Evolutionary conservation across 2,888 invertebrate species (phyloP).

Genomic region (Palloptera scutellata): DNA sequence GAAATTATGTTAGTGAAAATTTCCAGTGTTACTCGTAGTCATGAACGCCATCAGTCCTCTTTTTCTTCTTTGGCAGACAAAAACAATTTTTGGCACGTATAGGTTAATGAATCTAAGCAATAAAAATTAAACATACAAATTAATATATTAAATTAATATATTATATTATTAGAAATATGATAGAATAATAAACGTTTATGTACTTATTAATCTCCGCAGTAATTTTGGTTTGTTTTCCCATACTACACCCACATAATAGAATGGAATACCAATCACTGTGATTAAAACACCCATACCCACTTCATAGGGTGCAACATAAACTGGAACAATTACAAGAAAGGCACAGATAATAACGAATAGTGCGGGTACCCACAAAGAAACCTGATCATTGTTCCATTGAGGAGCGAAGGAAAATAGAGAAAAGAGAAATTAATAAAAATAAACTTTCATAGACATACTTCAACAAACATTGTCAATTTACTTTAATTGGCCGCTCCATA

Average conservation of each 20-base stretch:
- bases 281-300: slow-evolving; percentile 81
- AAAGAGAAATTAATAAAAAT: slow-evolving; percentile 9
- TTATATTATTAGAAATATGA: background rate
- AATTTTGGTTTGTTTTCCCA: slow-evolving; percentile 73
- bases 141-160: background rate
- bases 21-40: background rate
- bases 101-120: slow-evolving; percentile 53
- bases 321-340: slow-evolving; percentile 81
- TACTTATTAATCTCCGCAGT: slow-evolving; percentile 71
- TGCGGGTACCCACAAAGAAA: slow-evolving; percentile 77
- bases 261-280: slow-evolving; percentile 83
- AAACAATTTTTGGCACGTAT: slow-evolving; percentile 68
- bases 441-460: background rate
- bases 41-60: slow-evolving; percentile 52
- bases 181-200: slow-evolving; percentile 39
- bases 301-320: slow-evolving; percentile 80
- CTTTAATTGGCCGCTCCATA: slow-evolving; percentile 85
- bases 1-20: too few species aligned
- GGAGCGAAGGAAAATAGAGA: slow-evolving; percentile 21
- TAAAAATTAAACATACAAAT: slow-evolving; percentile 3
- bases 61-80: slow-evolving; percentile 80
- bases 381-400: slow-evolving; percentile 65
- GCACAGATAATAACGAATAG: slow-evolving; percentile 78
- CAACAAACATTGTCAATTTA: slow-evolving; percentile 57
- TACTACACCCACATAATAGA: slow-evolving; percentile 77